Conservation (phyloP, 2,797 vertebrate species). For the Hirundo rustica region DNA sequence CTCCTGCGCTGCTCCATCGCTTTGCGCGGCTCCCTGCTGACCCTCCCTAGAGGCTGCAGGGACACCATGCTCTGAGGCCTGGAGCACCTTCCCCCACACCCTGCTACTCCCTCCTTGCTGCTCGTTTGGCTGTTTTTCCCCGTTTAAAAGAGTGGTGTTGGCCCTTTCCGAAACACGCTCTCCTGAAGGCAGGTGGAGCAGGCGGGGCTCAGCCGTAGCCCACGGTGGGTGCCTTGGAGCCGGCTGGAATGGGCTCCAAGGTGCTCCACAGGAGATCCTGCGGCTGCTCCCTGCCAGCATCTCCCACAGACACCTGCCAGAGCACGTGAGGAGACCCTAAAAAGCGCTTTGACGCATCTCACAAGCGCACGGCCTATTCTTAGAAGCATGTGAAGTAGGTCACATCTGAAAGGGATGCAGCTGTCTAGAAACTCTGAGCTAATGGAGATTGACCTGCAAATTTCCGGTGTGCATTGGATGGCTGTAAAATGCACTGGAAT, state of each 20-base stretch:
- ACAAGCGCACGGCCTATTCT: background rate
- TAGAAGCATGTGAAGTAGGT: background rate
- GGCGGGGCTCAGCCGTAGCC: fast-evolving
- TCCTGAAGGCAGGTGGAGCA: fast-evolving
- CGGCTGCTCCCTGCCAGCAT: too few species aligned
- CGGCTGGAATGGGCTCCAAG: fast-evolving
- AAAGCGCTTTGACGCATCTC: background rate
- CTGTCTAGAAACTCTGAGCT: background rate
- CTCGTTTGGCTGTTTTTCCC: background rate
- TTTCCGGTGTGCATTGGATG: background rate
- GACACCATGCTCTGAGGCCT: background rate
- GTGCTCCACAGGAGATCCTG: background rate
- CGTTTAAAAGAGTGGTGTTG: too few species aligned
- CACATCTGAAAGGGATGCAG: background rate
- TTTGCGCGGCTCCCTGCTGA: background rate
- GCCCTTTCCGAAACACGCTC: fast-evolving
- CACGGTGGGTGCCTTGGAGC: fast-evolving
- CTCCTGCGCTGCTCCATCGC: background rate
- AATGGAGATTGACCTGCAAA: background rate
- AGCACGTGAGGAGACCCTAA: background rate
- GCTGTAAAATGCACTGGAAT: background rate
- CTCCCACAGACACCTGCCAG: fast-evolving
- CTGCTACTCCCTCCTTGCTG: background rate
- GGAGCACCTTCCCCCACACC: fast-evolving
- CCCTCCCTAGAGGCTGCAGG: background rate